Percentiles rank a stretch among this genome's conserved stretches.
Conservation (phyloP, 2,113 vertebrate genomes). For the Mastomys natalensis region DNA sequence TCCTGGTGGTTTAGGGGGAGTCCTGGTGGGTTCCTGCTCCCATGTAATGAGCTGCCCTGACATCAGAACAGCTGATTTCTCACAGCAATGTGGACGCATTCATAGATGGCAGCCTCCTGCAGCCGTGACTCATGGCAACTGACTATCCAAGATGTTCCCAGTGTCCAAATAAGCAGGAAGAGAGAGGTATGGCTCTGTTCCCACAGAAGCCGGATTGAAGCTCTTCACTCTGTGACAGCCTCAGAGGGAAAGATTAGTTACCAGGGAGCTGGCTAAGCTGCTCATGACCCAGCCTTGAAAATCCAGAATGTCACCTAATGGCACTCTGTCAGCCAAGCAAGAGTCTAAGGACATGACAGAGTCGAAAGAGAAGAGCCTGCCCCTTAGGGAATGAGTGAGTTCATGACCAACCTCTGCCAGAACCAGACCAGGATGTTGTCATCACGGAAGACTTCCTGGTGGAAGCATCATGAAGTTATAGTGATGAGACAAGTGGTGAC, state of each 20-base stretch:
- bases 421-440: not conserved
- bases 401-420: not conserved
- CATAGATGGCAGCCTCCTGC: accelerated
- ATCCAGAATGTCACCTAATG: not conserved
- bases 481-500: not conserved
- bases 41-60: not conserved
- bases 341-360: too few species aligned
- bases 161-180: too few species aligned
- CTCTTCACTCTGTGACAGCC: not conserved
- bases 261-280: not conserved
- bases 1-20: not conserved
- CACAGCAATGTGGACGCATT: accelerated
- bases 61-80: not conserved
- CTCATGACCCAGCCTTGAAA: not conserved
- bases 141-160: not conserved
- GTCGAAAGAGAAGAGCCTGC: not conserved
- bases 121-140: accelerated
- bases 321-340: not conserved
- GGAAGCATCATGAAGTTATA: not conserved
- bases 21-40: too few species aligned
- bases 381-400: not conserved
- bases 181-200: too few species aligned
- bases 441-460: not conserved
- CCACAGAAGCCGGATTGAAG: not conserved
- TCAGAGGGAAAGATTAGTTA: not conserved